These are phyloP conservation scores for Agrilus mali DNA, from an alignment of 2,888 invertebrate species.

Conservation along the genomic window DNA sequence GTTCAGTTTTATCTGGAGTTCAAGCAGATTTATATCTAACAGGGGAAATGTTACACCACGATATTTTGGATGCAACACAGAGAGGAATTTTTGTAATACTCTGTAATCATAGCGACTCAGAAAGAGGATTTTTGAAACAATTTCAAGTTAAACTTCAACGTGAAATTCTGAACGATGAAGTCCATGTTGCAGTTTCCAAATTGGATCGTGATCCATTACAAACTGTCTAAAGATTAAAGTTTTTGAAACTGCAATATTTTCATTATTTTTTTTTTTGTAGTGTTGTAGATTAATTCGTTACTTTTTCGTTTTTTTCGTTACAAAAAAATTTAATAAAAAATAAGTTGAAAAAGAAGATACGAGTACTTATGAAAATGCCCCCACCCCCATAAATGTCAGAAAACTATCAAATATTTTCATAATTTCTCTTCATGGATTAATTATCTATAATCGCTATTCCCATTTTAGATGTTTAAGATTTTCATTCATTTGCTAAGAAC, in stretches of 20 bases:
- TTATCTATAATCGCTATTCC: no score
- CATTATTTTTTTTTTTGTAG: no score
- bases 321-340: no score
- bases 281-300: no score
- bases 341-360: no score
- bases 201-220: constrained; percentile 66
- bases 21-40: constrained; percentile 74
- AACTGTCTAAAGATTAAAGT: constrained; percentile 40
- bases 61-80: constrained; percentile 75
- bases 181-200: constrained; percentile 55
- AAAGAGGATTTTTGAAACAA: constrained; percentile 67
- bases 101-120: constrained; percentile 89
- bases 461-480: no score
- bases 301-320: no score
- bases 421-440: no score
- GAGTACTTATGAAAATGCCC: no score
- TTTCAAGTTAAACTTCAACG: constrained; percentile 37
- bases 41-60: constrained; percentile 93
- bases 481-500: no score
- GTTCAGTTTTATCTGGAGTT: constrained; percentile 58
- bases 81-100: constrained; percentile 68
- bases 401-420: no score
- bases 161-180: constrained; percentile 29
- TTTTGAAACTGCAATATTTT: not conserved
- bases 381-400: no score